Conservation (phyloP, 1,140 invertebrate species). For the Sycophaga agraensis region DNA sequence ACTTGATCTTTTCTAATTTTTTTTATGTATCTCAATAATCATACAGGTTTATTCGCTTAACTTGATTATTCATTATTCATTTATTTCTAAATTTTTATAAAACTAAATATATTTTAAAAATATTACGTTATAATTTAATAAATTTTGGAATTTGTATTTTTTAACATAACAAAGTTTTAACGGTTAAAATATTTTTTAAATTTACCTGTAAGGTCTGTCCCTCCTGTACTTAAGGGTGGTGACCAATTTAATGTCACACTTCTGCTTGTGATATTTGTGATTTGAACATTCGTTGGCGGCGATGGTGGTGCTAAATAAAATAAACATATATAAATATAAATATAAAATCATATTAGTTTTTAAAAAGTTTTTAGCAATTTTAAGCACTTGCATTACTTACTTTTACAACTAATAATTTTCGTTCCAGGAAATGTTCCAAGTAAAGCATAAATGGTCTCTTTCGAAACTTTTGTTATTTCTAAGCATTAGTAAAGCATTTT, state of each 20-base stretch:
- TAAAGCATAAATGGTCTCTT: slow-evolving; percentile 57
- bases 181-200: background rate
- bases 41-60: too few species aligned
- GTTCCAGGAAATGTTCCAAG: slow-evolving; percentile 62
- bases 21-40: too few species aligned
- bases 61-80: too few species aligned
- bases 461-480: slow-evolving; percentile 53
- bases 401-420: slow-evolving; percentile 47
- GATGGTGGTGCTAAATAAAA: slow-evolving; percentile 73
- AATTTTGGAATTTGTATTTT: slow-evolving; percentile 13
- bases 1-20: too few species aligned
- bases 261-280: slow-evolving; percentile 79
- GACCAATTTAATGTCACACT: slow-evolving; percentile 86
- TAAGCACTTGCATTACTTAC: slow-evolving; percentile 38
- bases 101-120: slow-evolving; percentile 8
- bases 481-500: slow-evolving; percentile 40
- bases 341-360: too few species aligned
- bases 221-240: slow-evolving; percentile 80
- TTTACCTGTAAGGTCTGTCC: slow-evolving; percentile 79
- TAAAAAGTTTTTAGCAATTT: slow-evolving; percentile 7
- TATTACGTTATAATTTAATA: background rate
- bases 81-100: too few species aligned
- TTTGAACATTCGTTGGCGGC: slow-evolving; percentile 73
- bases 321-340: background rate
- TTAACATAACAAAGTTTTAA: background rate